Evolutionary conservation across 2,113 vertebrate genomes (phyloP).

Genomic region (Octodon degus): DNA sequence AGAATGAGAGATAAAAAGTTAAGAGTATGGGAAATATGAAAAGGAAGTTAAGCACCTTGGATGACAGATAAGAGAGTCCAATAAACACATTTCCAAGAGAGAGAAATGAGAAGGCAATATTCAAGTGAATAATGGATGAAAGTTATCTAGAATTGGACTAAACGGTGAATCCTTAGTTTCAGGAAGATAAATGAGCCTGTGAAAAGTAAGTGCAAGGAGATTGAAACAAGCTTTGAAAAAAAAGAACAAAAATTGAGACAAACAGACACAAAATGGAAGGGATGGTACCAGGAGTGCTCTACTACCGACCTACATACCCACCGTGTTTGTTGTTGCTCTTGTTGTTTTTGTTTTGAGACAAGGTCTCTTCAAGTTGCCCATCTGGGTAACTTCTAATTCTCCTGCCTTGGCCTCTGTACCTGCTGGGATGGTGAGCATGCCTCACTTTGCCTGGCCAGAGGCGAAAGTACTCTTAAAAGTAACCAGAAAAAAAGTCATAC

Average conservation of each 20-base stretch:
- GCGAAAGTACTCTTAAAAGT: slow-evolving; percentile 52
- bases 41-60: background rate
- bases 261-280: too few relatives aligned
- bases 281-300: background rate
- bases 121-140: background rate
- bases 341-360: background rate
- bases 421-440: background rate
- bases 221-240: background rate
- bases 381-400: background rate
- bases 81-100: background rate
- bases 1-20: slow-evolving; percentile 34
- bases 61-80: background rate
- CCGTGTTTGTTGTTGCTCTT: background rate
- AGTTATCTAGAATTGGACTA: background rate
- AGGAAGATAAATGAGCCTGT: background rate
- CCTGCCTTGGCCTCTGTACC: background rate
- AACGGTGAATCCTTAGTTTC: slow-evolving; percentile 30
- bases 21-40: background rate
- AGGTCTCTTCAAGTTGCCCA: background rate
- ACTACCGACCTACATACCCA: background rate
- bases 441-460: background rate
- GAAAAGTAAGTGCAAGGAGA: slow-evolving; percentile 28
- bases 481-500: background rate
- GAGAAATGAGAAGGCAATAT: background rate
- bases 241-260: too few relatives aligned